Evolutionary conservation across 1,140 invertebrate species (phyloP).

Genomic region (Eubasilissa regina): DNA sequence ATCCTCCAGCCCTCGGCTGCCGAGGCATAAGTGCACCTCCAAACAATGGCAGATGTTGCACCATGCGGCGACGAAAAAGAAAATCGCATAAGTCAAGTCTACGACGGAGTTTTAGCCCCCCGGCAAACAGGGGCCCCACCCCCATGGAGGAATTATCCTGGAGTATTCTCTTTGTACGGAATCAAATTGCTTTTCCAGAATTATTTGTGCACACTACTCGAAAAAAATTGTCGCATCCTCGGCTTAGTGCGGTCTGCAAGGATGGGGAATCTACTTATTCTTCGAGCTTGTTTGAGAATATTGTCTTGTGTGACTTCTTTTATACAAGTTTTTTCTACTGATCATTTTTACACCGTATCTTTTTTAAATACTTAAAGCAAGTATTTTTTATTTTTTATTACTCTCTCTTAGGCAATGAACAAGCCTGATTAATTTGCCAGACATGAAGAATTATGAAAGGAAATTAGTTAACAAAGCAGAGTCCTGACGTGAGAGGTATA

Average conservation of each 20-base stretch:
- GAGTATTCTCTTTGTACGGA: constrained; percentile 51
- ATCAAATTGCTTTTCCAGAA: constrained; percentile 53
- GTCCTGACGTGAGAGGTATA: too few relatives aligned
- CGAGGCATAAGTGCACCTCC: constrained; percentile 50
- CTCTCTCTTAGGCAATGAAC: too few relatives aligned
- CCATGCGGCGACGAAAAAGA: constrained; percentile 41
- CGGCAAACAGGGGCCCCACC: constrained; percentile 40
- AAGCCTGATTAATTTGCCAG: too few relatives aligned
- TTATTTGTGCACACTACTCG: constrained; percentile 47
- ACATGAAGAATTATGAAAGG: too few relatives aligned
- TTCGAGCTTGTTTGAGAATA: constrained; percentile 1
- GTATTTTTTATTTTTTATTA: too few relatives aligned
- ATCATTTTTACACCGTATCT: too few relatives aligned
- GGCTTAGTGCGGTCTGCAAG: constrained; percentile 14
- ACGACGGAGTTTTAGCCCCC: constrained; percentile 30
- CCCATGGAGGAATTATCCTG: constrained; percentile 44
- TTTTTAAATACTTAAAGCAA: too few relatives aligned
- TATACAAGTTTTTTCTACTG: not conserved
- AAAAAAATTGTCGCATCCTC: constrained; percentile 15
- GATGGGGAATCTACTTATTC: not conserved
- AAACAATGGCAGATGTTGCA: constrained; percentile 44
- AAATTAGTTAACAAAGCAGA: too few relatives aligned
- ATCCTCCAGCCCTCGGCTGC: not conserved
- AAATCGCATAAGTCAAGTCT: constrained; percentile 57
- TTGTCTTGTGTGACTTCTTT: not conserved